Conservation (phyloP, 2,113 vertebrate species). For the Forbesichthys agassizii region DNA sequence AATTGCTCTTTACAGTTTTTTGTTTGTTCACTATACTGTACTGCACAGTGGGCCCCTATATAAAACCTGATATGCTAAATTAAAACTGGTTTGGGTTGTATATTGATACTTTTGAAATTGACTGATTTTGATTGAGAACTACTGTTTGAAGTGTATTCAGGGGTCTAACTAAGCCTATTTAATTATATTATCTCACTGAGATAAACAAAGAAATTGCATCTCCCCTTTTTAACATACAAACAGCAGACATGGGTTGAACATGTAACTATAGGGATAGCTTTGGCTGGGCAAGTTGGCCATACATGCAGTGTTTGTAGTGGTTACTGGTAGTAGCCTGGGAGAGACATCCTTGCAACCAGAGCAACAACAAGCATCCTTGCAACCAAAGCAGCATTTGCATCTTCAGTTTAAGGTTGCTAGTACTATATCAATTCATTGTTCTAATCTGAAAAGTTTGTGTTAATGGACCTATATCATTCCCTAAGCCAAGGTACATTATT, state of each 20-base stretch:
- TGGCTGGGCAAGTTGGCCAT: slow-evolving; percentile 29
- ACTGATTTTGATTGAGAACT: no score
- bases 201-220: no score
- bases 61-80: no score
- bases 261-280: slow-evolving; percentile 15
- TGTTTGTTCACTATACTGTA: no score
- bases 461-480: slow-evolving; percentile 22
- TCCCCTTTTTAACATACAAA: slow-evolving; percentile 4
- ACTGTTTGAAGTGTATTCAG: no score
- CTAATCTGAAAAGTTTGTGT: slow-evolving; percentile 14
- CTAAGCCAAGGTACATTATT: slow-evolving; percentile 20
- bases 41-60: no score
- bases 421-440: slow-evolving; percentile 44
- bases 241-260: no score
- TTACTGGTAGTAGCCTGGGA: slow-evolving; percentile 70
- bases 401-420: slow-evolving; percentile 33
- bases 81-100: no score
- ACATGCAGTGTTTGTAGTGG: slow-evolving; percentile 69
- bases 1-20: no score
- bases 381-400: slow-evolving; percentile 60
- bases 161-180: no score
- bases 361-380: slow-evolving; percentile 63
- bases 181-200: no score
- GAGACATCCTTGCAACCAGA: slow-evolving; percentile 65
- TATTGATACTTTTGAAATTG: no score